phyloP scores from a whole-genome alignment of 2,113 vertebrate species.

The Picathartes gymnocephalus region DNA sequence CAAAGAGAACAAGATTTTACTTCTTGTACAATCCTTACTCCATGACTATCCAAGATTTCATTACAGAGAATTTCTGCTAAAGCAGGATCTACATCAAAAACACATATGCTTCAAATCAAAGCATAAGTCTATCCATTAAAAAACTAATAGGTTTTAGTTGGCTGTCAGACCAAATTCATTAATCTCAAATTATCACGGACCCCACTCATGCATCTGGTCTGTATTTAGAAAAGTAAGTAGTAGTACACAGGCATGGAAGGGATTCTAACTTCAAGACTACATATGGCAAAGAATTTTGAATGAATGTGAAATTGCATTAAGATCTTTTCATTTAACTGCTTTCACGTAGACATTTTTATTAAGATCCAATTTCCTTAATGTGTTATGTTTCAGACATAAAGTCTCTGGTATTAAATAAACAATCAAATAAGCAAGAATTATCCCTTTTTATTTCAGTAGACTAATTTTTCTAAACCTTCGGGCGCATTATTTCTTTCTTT shows the following conservation, averaged over 20 bases:
- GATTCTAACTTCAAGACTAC: background rate
- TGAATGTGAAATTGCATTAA: background rate
- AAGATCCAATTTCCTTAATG: background rate
- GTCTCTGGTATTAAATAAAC: background rate
- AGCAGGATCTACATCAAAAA: background rate
- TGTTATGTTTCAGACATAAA: background rate
- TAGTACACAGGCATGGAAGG: background rate
- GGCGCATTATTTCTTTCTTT: slow-evolving; percentile 25
- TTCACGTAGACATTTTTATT: background rate
- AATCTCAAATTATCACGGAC: background rate
- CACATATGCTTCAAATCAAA: background rate
- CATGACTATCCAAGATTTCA: background rate
- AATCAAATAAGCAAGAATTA: slow-evolving; percentile 27
- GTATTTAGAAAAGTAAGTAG: background rate
- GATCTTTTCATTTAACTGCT: background rate
- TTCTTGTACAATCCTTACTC: background rate
- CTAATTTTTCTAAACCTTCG: slow-evolving; percentile 31
- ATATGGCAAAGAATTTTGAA: background rate
- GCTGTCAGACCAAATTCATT: background rate
- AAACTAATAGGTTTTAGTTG: background rate
- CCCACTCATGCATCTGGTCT: background rate
- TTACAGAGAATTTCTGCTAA: background rate
- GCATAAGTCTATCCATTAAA: background rate
- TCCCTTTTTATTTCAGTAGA: background rate
- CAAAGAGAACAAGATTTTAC: background rate